Conservation (phyloP, 2,888 invertebrate genomes). For the Ashinkailepas kermadecensis region DNA sequence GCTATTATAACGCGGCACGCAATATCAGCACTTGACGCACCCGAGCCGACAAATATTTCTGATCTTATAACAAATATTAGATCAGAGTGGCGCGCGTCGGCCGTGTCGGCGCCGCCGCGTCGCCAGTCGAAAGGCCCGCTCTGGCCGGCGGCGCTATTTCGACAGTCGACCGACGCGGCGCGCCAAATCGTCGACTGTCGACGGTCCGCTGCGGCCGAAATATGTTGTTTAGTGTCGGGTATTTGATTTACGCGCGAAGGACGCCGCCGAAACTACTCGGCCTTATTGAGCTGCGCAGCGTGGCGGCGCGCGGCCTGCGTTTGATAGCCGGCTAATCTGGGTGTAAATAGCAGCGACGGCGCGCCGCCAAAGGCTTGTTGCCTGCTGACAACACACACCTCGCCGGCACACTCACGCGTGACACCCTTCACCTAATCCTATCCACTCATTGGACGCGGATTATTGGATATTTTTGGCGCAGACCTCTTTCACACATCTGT, state of each 20-base stretch:
- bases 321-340: conserved; percentile 6
- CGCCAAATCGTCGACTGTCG: background rate
- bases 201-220: background rate
- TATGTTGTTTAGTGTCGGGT: conserved; percentile 17
- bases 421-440: conserved; percentile 3
- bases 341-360: background rate
- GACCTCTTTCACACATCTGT: background rate
- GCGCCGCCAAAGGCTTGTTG: background rate
- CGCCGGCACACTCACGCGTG: background rate
- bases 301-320: background rate
- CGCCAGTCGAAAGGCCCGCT: background rate
- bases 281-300: background rate
- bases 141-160: background rate
- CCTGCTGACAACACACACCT: background rate
- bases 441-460: background rate
- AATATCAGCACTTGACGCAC: conserved; percentile 7
- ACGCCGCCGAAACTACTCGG: background rate
- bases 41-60: conserved; percentile 8
- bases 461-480: background rate
- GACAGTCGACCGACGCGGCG: background rate
- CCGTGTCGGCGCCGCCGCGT: background rate
- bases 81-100: background rate
- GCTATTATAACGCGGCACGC: conserved; percentile 11
- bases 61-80: conserved; percentile 23
- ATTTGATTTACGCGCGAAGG: conserved; percentile 12